A percentile compares a stretch with the other conserved stretches of the same genome.
Conservation (phyloP, 2,888 invertebrate species). For the Cepaea hortensis region DNA sequence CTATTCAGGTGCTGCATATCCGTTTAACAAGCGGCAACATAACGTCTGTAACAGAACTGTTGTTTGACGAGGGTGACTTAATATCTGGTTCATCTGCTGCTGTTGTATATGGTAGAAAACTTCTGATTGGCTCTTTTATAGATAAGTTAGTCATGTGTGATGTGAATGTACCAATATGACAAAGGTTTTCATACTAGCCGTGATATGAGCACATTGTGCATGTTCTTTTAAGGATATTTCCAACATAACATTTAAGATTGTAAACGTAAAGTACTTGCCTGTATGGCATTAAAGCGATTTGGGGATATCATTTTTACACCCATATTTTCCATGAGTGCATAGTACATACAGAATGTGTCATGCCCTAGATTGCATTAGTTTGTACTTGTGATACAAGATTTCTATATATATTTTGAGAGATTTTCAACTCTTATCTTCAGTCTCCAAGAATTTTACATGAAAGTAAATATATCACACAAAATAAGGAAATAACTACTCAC, state of each 20-base stretch:
- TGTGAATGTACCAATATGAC: constrained; percentile 53
- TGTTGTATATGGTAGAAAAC: constrained; percentile 57
- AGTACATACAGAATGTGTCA: too few species aligned
- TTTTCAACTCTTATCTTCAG: too few species aligned
- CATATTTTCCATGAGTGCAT: too few species aligned
- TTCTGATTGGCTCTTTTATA: constrained; percentile 61
- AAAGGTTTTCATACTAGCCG: background rate
- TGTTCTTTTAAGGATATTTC: background rate
- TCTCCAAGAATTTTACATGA: too few species aligned
- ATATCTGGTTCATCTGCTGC: constrained; percentile 60
- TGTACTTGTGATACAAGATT: too few species aligned
- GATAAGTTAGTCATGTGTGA: constrained; percentile 62
- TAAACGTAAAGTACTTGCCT: background rate
- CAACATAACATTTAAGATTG: background rate
- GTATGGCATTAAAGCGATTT: too few species aligned
- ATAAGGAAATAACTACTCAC: too few species aligned
- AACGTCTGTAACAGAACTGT: constrained; percentile 54
- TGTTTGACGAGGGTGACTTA: constrained; percentile 58
- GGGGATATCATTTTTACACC: too few species aligned
- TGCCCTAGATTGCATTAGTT: too few species aligned
- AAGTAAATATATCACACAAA: too few species aligned
- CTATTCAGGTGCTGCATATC: constrained; percentile 49
- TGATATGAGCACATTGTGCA: background rate
- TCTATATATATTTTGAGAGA: too few species aligned
- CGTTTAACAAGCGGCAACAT: constrained; percentile 49